Conservation (phyloP, 2,797 vertebrate species). For the Anguilla obscura region DNA sequence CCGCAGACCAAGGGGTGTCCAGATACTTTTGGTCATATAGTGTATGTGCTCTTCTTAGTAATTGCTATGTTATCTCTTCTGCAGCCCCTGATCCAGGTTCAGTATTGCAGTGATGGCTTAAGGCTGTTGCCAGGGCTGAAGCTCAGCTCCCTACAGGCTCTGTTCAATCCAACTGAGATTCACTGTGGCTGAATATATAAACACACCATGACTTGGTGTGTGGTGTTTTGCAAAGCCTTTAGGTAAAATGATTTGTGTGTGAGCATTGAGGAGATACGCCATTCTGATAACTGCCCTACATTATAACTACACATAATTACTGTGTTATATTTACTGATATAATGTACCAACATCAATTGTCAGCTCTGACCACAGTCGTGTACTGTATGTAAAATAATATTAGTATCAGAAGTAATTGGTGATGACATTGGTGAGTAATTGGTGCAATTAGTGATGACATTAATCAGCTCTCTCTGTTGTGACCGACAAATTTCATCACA, state of each 20-base stretch:
- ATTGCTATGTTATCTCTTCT: background rate
- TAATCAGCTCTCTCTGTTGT: background rate
- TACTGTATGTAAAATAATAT: background rate
- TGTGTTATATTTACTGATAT: background rate
- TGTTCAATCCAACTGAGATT: conserved; percentile 3
- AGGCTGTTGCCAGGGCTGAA: background rate
- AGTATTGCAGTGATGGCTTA: background rate
- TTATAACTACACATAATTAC: background rate
- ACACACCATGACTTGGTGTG: background rate
- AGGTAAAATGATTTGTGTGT: background rate
- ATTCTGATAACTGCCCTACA: background rate
- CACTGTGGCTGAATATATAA: background rate
- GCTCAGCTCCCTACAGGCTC: background rate
- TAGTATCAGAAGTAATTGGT: background rate
- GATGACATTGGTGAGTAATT: background rate
- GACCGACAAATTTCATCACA: background rate
- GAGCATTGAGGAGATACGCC: background rate
- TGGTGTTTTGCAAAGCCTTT: background rate
- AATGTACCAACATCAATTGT: background rate
- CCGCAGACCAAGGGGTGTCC: too few species aligned
- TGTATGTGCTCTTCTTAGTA: background rate
- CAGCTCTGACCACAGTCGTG: background rate
- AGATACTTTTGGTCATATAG: too few species aligned
- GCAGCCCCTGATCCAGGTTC: background rate
- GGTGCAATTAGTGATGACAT: background rate